These are phyloP conservation scores for Ceraclea dissimilis DNA, from an alignment of 2,888 invertebrate species.

Conservation along the genomic window DNA sequence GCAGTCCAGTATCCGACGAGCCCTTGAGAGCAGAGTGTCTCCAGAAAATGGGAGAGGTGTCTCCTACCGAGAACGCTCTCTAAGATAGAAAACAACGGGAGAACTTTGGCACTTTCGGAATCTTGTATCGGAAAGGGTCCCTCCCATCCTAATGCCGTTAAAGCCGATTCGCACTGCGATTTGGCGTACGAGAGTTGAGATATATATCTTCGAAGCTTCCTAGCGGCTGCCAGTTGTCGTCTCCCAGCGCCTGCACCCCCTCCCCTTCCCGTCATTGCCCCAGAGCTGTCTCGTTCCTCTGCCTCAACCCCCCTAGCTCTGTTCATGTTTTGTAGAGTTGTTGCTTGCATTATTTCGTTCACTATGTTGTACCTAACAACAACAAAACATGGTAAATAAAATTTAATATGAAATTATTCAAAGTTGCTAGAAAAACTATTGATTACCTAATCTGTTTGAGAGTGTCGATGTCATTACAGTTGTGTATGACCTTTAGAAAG, in stretches of 20 bases:
- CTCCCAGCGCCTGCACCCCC: constrained; percentile 52
- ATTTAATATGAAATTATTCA: too few species aligned
- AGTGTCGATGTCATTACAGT: constrained; percentile 72
- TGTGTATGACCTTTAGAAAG: constrained; percentile 76
- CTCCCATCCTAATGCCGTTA: constrained; percentile 69
- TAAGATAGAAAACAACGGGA: constrained; percentile 65
- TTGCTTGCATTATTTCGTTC: constrained; percentile 90
- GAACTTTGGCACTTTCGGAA: constrained; percentile 38
- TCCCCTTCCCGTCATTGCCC: constrained; percentile 41
- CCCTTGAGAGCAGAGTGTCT: constrained; percentile 76
- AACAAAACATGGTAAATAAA: too few species aligned
- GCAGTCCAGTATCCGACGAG: constrained; percentile 80
- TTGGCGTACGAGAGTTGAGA: constrained; percentile 76
- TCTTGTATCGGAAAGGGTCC: constrained; percentile 57
- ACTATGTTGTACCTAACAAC: constrained; percentile 69
- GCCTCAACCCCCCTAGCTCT: constrained; percentile 72
- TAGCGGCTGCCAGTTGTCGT: constrained; percentile 71
- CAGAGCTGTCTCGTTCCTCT: constrained; percentile 39
- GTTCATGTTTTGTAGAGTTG: constrained; percentile 83
- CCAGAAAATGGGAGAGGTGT: constrained; percentile 72
- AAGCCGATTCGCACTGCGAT: constrained; percentile 69
- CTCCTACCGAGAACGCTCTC: constrained; percentile 74
- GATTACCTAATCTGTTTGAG: constrained; percentile 69
- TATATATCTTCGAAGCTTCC: constrained; percentile 77
- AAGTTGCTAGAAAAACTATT: too few species aligned